These are phyloP conservation scores for Cataglyphis albicans DNA, from an alignment of 2,888 invertebrate species.

Conservation along the genomic window DNA sequence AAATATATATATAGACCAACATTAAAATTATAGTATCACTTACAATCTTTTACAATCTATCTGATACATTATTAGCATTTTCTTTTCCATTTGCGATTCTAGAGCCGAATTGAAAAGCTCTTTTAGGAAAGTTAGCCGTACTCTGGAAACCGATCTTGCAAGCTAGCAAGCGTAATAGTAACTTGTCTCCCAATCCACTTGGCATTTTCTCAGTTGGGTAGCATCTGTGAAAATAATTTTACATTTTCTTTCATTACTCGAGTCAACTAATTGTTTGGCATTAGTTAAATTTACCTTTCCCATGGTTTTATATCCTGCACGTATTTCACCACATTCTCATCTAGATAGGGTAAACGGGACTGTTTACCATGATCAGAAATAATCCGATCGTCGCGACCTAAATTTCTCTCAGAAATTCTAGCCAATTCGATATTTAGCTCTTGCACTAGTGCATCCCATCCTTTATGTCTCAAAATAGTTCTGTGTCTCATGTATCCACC, in stretches of 20 bases:
- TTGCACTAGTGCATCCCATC: constrained; percentile 87
- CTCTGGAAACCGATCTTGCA: constrained; percentile 89
- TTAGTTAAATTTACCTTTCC: constrained; percentile 87
- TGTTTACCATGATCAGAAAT: constrained; percentile 96
- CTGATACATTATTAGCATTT: constrained; percentile 93
- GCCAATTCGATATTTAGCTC: constrained; percentile 91
- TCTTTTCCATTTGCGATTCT: constrained; percentile 96
- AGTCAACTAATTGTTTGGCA: constrained; percentile 15
- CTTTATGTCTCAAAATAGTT: constrained; percentile 89
- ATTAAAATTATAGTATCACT: not conserved
- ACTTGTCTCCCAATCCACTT: constrained; percentile 96
- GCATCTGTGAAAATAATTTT: constrained; percentile 86
- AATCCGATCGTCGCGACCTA: constrained; percentile 97
- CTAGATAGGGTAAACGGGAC: constrained; percentile 93
- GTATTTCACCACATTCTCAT: constrained; percentile 90
- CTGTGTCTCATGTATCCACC: constrained; percentile 97
- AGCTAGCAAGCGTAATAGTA: constrained; percentile 92
- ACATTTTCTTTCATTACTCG: constrained; percentile 9
- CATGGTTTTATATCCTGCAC: constrained; percentile 89
- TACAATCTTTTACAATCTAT: constrained; percentile 74
- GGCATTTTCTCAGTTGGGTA: constrained; percentile 88
- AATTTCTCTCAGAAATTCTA: constrained; percentile 95
- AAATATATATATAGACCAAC: not conserved
- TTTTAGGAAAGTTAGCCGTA: constrained; percentile 92
- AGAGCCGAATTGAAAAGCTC: constrained; percentile 99